These are phyloP conservation scores for Nudaria mundana DNA, from an alignment of 2,888 invertebrate species.

Conservation along the genomic window DNA sequence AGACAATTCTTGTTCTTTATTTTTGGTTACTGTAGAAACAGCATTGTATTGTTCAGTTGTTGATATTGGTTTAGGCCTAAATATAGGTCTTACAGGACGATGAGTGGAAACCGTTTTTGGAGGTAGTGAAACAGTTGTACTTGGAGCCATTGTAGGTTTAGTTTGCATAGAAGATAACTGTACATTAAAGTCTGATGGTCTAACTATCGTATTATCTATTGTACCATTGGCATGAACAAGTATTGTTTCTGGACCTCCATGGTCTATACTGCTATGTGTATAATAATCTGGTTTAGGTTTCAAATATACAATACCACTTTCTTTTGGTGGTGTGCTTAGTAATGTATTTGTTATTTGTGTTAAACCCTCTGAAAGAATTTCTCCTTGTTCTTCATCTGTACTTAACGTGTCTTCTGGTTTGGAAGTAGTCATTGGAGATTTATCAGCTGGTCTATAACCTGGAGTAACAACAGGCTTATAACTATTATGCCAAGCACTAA, in stretches of 20 bases:
- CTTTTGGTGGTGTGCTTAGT: conserved; percentile 67
- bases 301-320: conserved; percentile 50
- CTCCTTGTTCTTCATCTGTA: conserved; percentile 59
- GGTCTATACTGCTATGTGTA: conserved; percentile 81
- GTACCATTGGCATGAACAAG: conserved; percentile 81
- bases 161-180: conserved; percentile 75
- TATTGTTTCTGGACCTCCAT: conserved; percentile 83
- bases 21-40: conserved; percentile 80
- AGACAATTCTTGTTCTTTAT: conserved; percentile 67
- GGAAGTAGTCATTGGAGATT: conserved; percentile 44
- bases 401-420: conserved; percentile 49
- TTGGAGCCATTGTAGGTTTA: conserved; percentile 61
- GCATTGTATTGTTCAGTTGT: conserved; percentile 78
- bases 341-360: conserved; percentile 80
- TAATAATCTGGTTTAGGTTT: conserved; percentile 63
- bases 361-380: conserved; percentile 80
- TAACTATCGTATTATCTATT: conserved; percentile 73
- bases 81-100: conserved; percentile 74
- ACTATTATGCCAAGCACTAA: conserved; percentile 69
- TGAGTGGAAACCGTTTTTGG: conserved; percentile 65
- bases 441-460: conserved; percentile 62
- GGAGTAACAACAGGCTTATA: conserved; percentile 73
- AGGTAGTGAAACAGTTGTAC: conserved; percentile 50
- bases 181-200: conserved; percentile 75
- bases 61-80: conserved; percentile 74